These are phyloP conservation scores for Ophonus ardosiacus DNA, from an alignment of 2,888 invertebrate genomes.

Conservation along the genomic window DNA sequence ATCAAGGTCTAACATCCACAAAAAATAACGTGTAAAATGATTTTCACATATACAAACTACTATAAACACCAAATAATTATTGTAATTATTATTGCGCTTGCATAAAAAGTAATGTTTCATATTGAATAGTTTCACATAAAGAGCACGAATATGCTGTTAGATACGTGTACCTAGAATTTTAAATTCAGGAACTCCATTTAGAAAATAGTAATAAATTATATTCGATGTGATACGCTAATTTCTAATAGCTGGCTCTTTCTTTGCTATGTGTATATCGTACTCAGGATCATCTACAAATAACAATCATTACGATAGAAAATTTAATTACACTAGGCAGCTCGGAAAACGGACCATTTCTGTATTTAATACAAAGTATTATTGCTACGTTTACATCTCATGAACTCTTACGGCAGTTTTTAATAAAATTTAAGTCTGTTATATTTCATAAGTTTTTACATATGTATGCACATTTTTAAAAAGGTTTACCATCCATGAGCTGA, in stretches of 20 bases:
- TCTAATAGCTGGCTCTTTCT: conserved; percentile 77
- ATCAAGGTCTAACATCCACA: conserved; percentile 48
- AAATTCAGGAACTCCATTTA: conserved; percentile 59
- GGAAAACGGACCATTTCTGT: no score
- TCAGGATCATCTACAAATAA: conserved; percentile 76
- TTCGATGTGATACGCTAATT: conserved; percentile 70
- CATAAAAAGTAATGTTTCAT: conserved; percentile 31
- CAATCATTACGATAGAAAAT: not conserved
- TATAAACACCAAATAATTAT: conserved; percentile 46
- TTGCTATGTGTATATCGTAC: conserved; percentile 73
- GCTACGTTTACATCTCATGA: no score
- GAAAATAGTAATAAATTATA: conserved; percentile 57
- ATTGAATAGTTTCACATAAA: conserved; percentile 50
- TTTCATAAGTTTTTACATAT: no score
- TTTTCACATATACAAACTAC: conserved; percentile 50
- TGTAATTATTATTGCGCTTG: conserved; percentile 47
- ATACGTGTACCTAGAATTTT: conserved; percentile 36
- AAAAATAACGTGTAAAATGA: conserved; percentile 13
- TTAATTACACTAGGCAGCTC: not conserved
- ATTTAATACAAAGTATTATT: no score
- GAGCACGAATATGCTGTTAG: conserved; percentile 42
- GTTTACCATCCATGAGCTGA: no score
- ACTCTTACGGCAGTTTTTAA: no score
- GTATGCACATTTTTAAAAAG: no score
- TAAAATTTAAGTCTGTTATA: no score